phyloP scores from a whole-genome alignment of 2,113 vertebrate species.

The Megatriorchis doriae region DNA sequence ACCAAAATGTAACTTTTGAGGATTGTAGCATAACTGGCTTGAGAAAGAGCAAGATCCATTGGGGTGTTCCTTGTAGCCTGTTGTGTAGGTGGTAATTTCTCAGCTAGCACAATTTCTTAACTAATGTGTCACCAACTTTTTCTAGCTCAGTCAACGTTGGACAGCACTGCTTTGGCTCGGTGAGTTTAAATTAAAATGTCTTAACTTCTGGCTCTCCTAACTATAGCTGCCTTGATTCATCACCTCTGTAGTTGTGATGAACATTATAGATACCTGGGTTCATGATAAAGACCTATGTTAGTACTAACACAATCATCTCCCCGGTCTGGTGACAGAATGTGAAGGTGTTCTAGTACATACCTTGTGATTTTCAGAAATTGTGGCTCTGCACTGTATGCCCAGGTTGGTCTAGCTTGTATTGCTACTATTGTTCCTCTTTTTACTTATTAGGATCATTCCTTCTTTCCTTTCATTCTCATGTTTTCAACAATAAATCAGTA shows the following conservation, averaged over 20 bases:
- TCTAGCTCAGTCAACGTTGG: background rate
- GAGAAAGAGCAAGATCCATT: background rate
- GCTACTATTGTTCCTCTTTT: background rate
- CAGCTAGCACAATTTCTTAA: background rate
- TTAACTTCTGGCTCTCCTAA: background rate
- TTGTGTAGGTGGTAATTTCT: background rate
- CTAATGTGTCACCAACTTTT: background rate
- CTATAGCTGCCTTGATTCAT: background rate
- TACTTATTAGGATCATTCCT: background rate
- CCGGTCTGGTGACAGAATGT: background rate
- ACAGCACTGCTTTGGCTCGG: background rate
- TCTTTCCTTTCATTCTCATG: background rate
- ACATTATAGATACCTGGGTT: background rate
- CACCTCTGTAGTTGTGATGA: background rate
- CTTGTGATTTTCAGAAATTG: background rate
- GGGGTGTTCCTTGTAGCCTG: background rate
- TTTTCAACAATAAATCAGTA: background rate
- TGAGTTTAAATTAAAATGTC: background rate
- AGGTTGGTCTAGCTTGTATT: background rate
- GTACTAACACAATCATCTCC: background rate
- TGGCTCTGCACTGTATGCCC: background rate
- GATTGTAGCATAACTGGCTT: background rate
- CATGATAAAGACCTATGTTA: background rate
- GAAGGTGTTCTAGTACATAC: background rate
- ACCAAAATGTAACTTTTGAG: background rate